Evolutionary conservation across 2,888 invertebrate genomes (phyloP), one percentile per base, ranked within the genome.

Genomic region (Aricia artaxerxes): DNA sequence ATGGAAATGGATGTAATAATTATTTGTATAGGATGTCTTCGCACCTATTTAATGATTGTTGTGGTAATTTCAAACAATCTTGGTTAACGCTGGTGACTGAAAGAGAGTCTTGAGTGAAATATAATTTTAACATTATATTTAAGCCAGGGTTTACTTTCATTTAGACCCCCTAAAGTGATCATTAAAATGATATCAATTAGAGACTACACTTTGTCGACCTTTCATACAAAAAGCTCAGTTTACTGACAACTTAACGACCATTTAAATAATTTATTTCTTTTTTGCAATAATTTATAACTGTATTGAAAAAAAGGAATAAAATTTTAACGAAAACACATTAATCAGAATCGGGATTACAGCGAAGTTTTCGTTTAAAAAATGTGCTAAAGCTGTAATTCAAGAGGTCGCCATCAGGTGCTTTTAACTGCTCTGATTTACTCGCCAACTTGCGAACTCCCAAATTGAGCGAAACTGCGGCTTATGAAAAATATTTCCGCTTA

Each of bases 371-470:
- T 80, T 80, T 80, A 84, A 84, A 83, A 85, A 84, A 76, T 76
- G 83, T 81, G 82, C 80, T 82, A 82, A 84, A 82, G 85, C 82
- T 82, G 85, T 85, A 85, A 83, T 82, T 84, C 84, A 83, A 82
- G 82, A 84, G 85, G 83, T 83, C 81, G 84, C 80, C 84, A 84
- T 85, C 85, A 85, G 85, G 85, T 85, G 85, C 81, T 82, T 78
- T 81, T 84, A 85, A 85, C 84, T 84, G 85, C 85, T 80, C 83
- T 85, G 85, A 85, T 85, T 85, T 85, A 85, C 85, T 85, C 83
- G 81, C 81, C 83, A 84, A 85, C 83, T 85, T 84, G 84, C 81
- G 80, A 81, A 83, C 82, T 82, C 44, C 60, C 61, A 61, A 82
- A 82, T 83, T 82, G 81, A 80, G 80, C 64, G 75, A 80, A 72